Evolutionary conservation across 2,888 invertebrate genomes (phyloP), one percentile per base, ranked within the genome.

Genomic region (Agrotis segetum): DNA sequence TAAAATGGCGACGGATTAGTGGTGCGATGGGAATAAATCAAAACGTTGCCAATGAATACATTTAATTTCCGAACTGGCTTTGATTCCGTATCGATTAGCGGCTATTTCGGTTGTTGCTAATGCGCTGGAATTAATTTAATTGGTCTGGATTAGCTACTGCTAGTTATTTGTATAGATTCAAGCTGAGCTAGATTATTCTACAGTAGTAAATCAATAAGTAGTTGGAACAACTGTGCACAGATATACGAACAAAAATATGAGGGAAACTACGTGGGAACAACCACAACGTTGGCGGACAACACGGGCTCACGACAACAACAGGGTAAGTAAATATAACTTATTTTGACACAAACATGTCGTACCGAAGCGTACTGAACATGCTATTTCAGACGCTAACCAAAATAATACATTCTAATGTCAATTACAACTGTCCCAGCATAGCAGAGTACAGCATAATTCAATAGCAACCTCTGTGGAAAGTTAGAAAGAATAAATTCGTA

Each of bases 41-140:
- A 90, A 91, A 89, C 81, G 89, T 87, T 87, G 76, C 84, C 89
- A 87, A 87, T 91, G 90, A 89, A 91, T 90, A 90, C 90, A 91
- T 92, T 92, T 92, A 90, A 92, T 92, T 91, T 92, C 90, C 91
- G 91, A 88, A 55, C 83, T 81, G 88, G 91, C 88, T 88, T 90
- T 89, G 89, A 88, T 87, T 86, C 80, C 68, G 83, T 84, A 89
- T 88, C 88, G 88, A 89, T 87, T 87, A 71, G 72, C 60, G 69
- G 84, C 86, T 87, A 89, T 90, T 90, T 90, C 74, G 84, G 89
- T 83, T 78, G 81, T 81, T 87, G 87, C 89, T 90, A 92, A 91
- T 88, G 90, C 86, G 82, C 74, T 81, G 82, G 87, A 87, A 89
- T 89, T 87, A 87, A 90, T 90, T 88, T 86, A 87, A 87, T 87